Base-by-base conservation (phyloP, 2,113 vertebrate genomes). In the Pelobates fuscus region DNA sequence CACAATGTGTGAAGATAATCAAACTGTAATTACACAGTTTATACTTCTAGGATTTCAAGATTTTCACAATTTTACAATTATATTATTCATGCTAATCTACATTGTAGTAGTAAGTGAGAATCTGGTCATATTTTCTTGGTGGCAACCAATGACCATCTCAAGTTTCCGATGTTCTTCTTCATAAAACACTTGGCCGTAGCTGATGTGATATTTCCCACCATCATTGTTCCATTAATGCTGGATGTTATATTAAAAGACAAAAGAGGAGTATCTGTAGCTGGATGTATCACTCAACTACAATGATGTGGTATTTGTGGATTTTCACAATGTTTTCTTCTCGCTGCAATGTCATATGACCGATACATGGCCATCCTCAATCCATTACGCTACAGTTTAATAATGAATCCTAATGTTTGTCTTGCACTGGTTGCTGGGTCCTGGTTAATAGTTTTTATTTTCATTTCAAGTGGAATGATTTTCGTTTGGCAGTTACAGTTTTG, bases 401-500 rank as follows among this genome's bases (percentile, higher is more conserved):
- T 83, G 82, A 67, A 14, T 26, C 57, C 12, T 17, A 59, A 10
- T n/a, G 41, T 70, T 15, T 2, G 69, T 15, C 21, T 52, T 15
- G 68, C 62, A 54, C 21, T 82, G 58, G 71, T 72, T 67, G 3
- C 46, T 20, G 26, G 20, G 2, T 79, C 71, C 2, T 83, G 82
- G 78, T 64, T 80, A 26, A 25, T 78, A 25, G 80, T 80, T 20
- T 27, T 81, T 25, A 57, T 70, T 0, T 2, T 82, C 14, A 73
- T 68, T 30, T 79, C 70, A 23, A 49, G 71, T 18, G 76, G 73
- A 41, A 68, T 77, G 4, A 70, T 23, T 0, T 81, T 72, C 71
- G 71, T 81, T 71, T 78, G 78, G 76, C 67, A 37, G 2, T 68
- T 80, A 70, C 41, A 78, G 62, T 85, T 85, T 37, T 85, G 84